Evolutionary conservation across 2,888 invertebrate species (phyloP), one percentile per base, ranked within the genome.

Genomic region (Melipona beecheii): DNA sequence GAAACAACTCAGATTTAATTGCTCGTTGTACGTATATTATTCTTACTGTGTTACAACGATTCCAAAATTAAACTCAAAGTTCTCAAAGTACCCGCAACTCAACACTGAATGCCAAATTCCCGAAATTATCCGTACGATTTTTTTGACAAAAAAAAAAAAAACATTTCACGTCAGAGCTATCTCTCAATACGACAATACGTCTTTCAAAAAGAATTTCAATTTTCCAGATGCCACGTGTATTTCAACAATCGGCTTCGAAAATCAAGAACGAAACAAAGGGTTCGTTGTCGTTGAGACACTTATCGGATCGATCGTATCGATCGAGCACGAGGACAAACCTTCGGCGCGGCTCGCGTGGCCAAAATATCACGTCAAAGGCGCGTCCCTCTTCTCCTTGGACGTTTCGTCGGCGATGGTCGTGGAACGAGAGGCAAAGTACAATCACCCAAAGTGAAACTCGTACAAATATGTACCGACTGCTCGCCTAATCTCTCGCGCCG

Each of bases 391-490:
- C 82, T 75, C 19, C 83, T 84, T 84, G 81, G 73, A 31, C 84
- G 79, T 79, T 83, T 73, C 80, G 78, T 68, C 82, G 82, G 84
- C 81, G 86, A 88, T 89, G 90, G 79, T 71, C 71, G 58, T 50
- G 24, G 27, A 27, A 27, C 43, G 54, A 71, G 76, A 82, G 76
- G 24, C 36, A 62, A 43, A 87, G 83, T 78, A 89, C 87, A 88
- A 91, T 91, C 90, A 78, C 68, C 87, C 87, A 87, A 89, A 87
- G 87, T 88, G 90, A 91, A 92, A 92, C 92, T 89, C 90, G 88
- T 89, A 90, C 92, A 92, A 92, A 92, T 93, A 92, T 90, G 89
- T 91, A 90, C 87, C 77, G 84, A 86, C 86, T 89, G 87, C 86
- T 86, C 88, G 88, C 86, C 89, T 91, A 90, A 91, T 92, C 91